Percentiles rank a stretch among this genome's conserved stretches.
Evolutionary conservation across 2,797 vertebrate genomes (phyloP).

Genomic region (Corythornis leucogaster): DNA sequence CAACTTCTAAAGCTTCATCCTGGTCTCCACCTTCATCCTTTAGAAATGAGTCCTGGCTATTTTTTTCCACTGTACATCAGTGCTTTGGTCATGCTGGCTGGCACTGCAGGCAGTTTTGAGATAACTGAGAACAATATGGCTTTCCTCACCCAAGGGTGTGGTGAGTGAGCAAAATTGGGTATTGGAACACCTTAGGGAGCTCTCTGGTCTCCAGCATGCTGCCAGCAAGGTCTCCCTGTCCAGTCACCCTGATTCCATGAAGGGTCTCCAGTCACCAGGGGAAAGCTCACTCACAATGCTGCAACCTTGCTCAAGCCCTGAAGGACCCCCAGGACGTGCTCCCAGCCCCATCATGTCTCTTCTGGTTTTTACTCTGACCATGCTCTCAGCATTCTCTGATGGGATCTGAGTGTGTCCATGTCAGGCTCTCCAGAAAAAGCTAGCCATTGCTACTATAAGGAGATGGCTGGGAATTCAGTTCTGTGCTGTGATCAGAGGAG

Average conservation of each 20-base stretch:
- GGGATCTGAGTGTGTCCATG: neutral
- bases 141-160: neutral
- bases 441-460: accelerated
- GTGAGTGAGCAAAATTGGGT: neutral
- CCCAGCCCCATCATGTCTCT: neutral
- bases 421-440: neutral
- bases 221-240: neutral
- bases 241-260: neutral
- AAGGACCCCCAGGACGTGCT: neutral
- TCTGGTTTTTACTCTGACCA: neutral
- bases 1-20: neutral
- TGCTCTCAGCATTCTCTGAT: neutral
- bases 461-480: accelerated
- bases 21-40: neutral
- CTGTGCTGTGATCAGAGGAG: neutral
- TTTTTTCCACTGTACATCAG: neutral
- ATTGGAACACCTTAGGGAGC: neutral
- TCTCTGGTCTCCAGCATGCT: neutral
- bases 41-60: neutral
- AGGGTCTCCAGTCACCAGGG: accelerated
- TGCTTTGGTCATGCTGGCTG: neutral
- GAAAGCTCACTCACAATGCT: neutral
- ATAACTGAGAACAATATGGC: neutral
- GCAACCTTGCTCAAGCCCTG: accelerated
- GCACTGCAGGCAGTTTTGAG: neutral